These are phyloP conservation scores for Acanthaster planci DNA, from an alignment of 35 echinoderm and acorn worm genomes.

Conservation along the genomic window DNA sequence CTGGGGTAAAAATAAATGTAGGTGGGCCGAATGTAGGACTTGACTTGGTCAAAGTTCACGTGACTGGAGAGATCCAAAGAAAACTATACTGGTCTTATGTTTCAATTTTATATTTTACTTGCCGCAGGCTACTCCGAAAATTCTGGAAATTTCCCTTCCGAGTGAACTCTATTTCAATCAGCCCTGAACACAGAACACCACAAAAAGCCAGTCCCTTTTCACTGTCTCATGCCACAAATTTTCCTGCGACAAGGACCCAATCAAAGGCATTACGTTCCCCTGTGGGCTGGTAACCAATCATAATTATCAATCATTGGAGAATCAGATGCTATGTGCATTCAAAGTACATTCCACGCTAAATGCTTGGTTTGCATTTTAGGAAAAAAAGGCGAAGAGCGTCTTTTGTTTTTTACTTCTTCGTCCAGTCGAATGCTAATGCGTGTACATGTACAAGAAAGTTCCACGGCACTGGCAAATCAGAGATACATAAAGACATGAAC, in stretches of 20 bases:
- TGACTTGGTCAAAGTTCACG: background rate
- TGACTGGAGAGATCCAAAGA: background rate
- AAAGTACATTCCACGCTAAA: too few species aligned
- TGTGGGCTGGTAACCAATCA: too few species aligned
- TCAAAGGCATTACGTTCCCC: too few species aligned
- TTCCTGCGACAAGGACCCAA: background rate
- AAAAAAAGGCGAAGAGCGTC: background rate
- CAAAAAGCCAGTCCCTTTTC: background rate
- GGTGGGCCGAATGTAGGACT: too few species aligned
- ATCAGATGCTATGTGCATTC: too few species aligned
- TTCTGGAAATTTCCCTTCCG: background rate
- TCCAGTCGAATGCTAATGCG: background rate
- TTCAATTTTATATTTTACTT: background rate
- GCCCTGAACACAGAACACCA: background rate
- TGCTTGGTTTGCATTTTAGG: background rate
- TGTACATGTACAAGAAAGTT: background rate
- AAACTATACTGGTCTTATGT: background rate
- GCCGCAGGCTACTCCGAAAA: background rate
- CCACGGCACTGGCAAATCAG: background rate
- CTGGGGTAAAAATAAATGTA: too few species aligned
- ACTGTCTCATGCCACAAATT: background rate
- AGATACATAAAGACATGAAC: background rate
- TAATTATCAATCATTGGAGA: too few species aligned
- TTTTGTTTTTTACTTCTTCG: background rate
- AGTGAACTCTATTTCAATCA: background rate